These are phyloP conservation scores for Cyanoderma ruficeps DNA, from an alignment of 2,113 vertebrate species.

Conservation along the genomic window DNA sequence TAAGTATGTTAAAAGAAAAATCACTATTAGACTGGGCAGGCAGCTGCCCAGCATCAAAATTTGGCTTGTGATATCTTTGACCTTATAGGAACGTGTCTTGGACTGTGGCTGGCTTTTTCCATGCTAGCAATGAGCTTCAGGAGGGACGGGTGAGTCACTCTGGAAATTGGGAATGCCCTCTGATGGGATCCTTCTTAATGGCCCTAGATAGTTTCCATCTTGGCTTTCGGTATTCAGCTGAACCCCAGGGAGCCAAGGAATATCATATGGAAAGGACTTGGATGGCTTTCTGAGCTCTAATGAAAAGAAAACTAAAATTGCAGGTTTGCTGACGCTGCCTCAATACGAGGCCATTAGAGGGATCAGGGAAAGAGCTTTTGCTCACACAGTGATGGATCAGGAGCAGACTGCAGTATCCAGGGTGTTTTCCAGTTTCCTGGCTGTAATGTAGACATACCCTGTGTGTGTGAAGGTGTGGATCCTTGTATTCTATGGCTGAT, in stretches of 20 bases:
- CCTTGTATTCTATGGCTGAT: fast-evolving
- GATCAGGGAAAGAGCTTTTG: background rate
- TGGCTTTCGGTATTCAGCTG: background rate
- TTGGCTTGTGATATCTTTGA: background rate
- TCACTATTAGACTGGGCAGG: background rate
- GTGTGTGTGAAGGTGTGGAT: background rate
- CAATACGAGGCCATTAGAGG: background rate
- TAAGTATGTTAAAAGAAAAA: background rate
- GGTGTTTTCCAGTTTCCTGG: background rate
- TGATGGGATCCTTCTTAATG: background rate
- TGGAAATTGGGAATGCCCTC: background rate
- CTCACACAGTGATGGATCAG: background rate
- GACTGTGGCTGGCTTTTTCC: background rate
- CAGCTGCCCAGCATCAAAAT: background rate
- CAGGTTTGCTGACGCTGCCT: background rate
- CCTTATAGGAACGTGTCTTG: background rate
- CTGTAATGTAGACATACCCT: fast-evolving
- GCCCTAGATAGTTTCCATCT: background rate
- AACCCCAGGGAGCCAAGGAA: background rate
- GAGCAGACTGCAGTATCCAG: background rate
- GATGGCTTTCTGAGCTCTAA: background rate
- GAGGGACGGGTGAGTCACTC: background rate
- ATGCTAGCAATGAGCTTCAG: background rate
- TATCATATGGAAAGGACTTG: background rate
- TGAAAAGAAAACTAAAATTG: background rate